Evolutionary conservation across 2,888 invertebrate species (phyloP).

Genomic region (Callinectes sapidus): DNA sequence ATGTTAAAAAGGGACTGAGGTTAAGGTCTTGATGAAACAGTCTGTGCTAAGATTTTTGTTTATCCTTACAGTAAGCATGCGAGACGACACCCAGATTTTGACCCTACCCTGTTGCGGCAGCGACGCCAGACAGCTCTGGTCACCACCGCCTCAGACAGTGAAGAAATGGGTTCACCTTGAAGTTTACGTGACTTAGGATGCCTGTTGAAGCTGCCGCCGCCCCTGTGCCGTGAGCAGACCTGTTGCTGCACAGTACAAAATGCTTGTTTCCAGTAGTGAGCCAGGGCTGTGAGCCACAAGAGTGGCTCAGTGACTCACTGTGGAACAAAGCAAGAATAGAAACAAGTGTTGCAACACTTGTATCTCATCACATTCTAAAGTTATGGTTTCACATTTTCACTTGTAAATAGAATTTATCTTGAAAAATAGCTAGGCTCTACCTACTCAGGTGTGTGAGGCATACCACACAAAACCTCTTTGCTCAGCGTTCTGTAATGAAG

Average conservation of each 20-base stretch:
- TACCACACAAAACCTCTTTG: slow-evolving; percentile 55
- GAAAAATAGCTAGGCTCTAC: slow-evolving; percentile 50
- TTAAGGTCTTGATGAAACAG: background rate
- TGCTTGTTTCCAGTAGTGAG: background rate
- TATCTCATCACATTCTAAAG: slow-evolving; percentile 55
- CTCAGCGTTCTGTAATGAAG: slow-evolving; percentile 67
- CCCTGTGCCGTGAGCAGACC: slow-evolving; percentile 60
- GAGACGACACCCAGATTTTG: slow-evolving; percentile 81
- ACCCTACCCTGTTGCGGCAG: slow-evolving; percentile 79
- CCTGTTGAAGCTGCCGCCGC: slow-evolving; percentile 43
- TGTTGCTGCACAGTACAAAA: slow-evolving; percentile 64
- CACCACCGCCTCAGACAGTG: slow-evolving; percentile 55
- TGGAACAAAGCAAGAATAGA: slow-evolving; percentile 55
- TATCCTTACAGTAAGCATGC: slow-evolving; percentile 80
- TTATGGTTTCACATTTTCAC: slow-evolving; percentile 40
- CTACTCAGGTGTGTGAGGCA: slow-evolving; percentile 69
- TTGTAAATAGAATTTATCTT: slow-evolving; percentile 61
- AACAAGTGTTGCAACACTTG: slow-evolving; percentile 44
- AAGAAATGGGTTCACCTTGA: slow-evolving; percentile 63
- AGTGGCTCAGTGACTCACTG: slow-evolving; percentile 31
- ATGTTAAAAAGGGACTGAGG: background rate
- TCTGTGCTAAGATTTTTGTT: background rate
- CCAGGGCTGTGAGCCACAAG: slow-evolving; percentile 28
- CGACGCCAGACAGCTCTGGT: slow-evolving; percentile 76
- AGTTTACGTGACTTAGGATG: slow-evolving; percentile 49